Conservation (phyloP, 2,113 vertebrate species). For the Crocuta crocuta region DNA sequence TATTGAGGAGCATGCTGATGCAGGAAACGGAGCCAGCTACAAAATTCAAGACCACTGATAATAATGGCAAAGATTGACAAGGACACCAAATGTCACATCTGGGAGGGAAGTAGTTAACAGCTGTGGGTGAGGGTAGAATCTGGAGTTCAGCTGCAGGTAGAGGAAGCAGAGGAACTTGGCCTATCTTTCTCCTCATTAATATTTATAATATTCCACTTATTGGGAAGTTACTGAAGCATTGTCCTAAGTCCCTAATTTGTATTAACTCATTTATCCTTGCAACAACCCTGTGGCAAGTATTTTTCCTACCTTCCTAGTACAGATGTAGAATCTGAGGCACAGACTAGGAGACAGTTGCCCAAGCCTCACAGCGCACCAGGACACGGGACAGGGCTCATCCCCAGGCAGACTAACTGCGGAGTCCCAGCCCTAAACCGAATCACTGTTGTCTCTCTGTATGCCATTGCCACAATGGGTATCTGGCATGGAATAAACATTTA, state of each 20-base stretch:
- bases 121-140: fast-evolving
- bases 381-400: neutral
- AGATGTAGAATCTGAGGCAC: neutral
- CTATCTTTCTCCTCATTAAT: neutral
- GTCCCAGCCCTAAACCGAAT: neutral
- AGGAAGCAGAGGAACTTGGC: neutral
- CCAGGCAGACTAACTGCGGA: neutral
- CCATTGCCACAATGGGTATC: neutral
- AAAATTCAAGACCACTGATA: neutral
- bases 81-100: neutral
- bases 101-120: neutral
- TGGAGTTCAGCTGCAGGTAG: neutral
- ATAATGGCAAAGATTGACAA: neutral
- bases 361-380: fast-evolving
- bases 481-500: neutral
- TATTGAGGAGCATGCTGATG: fast-evolving
- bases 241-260: neutral
- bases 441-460: neutral
- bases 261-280: neutral
- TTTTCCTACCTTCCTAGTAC: neutral
- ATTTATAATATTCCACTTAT: neutral
- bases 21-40: neutral
- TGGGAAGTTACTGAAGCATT: neutral
- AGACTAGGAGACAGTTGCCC: neutral
- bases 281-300: neutral